A percentile compares a stretch with the other conserved stretches of the same genome.
phyloP scores from a whole-genome alignment of 92 coral and sea anemone genomes.

The Phenganax stokvisi region DNA sequence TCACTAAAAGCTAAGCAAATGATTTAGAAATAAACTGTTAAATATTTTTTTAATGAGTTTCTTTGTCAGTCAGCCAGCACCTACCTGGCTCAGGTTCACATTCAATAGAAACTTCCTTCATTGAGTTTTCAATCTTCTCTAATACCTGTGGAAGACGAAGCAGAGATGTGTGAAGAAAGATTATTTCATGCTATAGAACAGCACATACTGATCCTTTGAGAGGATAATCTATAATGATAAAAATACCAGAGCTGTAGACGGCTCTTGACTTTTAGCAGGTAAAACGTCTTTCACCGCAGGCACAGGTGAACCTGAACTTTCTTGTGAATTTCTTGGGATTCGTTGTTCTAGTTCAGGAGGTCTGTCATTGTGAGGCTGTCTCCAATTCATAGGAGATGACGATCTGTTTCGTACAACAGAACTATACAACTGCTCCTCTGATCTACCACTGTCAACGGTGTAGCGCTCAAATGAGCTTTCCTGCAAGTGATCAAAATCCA shows the following conservation, averaged over 20 bases:
- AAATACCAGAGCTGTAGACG: slow-evolving; percentile 14
- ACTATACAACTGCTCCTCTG: slow-evolving; percentile 32
- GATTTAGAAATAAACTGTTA: neutral
- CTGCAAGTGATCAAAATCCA: neutral
- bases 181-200: neutral
- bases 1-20: slow-evolving; percentile 3
- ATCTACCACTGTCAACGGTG: slow-evolving; percentile 20
- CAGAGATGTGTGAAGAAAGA: neutral
- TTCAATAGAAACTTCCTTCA: neutral
- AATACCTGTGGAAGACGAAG: neutral
- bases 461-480: slow-evolving; percentile 29
- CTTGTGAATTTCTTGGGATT: slow-evolving; percentile 3
- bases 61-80: neutral
- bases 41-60: neutral
- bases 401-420: slow-evolving; percentile 30
- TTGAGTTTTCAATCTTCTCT: neutral
- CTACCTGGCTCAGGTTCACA: neutral
- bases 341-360: slow-evolving; percentile 31
- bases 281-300: neutral
- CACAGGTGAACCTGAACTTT: slow-evolving; percentile 26
- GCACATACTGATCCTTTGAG: neutral
- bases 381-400: slow-evolving; percentile 23
- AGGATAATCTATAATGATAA: neutral
- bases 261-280: slow-evolving; percentile 9
- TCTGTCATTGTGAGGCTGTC: slow-evolving; percentile 22